These are phyloP conservation scores for Geophilus truncorum DNA, from an alignment of 2,888 invertebrate genomes.

Conservation along the genomic window DNA sequence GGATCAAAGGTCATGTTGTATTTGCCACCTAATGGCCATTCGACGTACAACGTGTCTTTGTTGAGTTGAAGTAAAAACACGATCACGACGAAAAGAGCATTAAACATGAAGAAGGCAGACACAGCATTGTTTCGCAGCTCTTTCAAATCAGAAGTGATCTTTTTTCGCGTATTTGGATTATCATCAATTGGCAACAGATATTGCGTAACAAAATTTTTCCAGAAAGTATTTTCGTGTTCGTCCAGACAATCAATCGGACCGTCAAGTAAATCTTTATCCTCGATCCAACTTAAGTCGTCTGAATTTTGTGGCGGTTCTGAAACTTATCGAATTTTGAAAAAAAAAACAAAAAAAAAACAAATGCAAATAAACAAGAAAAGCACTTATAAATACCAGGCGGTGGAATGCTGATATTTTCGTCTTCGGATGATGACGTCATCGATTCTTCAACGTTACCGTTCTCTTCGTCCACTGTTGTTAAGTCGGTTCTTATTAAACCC, in stretches of 20 bases:
- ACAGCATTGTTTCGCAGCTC: constrained; percentile 92
- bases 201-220: constrained; percentile 90
- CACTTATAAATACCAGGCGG: background rate
- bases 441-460: background rate
- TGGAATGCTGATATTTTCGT: background rate
- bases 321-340: background rate
- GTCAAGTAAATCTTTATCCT: constrained; percentile 78
- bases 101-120: constrained; percentile 97
- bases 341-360: background rate
- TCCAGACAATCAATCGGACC: constrained; percentile 84
- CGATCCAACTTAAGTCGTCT: constrained; percentile 87
- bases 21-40: constrained; percentile 93
- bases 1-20: constrained; percentile 89
- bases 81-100: constrained; percentile 96
- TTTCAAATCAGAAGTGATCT: constrained; percentile 84
- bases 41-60: constrained; percentile 91
- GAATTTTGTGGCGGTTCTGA: constrained; percentile 56
- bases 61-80: constrained; percentile 97
- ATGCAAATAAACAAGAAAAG: no score
- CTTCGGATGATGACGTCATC: background rate
- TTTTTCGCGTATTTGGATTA: constrained; percentile 84
- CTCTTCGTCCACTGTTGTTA: background rate
- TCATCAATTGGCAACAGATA: constrained; percentile 91
- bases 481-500: background rate
- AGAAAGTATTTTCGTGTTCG: constrained; percentile 80